phyloP scores from a whole-genome alignment of 2,113 vertebrate genomes.

The Lynx canadensis region DNA sequence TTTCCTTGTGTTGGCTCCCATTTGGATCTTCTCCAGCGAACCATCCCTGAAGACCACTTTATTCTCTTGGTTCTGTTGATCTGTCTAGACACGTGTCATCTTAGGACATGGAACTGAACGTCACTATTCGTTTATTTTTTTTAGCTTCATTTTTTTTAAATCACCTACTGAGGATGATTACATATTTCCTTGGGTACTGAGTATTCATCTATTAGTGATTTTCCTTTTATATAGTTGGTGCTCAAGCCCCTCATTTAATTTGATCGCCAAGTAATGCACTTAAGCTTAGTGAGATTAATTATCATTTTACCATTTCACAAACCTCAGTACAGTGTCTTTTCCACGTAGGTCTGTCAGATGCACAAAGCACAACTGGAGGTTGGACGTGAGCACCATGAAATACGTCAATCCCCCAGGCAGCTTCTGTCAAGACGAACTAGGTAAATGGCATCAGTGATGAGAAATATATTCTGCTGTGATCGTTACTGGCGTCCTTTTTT shows the following conservation, averaged over 20 bases:
- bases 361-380: constrained; percentile 90
- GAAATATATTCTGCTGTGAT: not conserved
- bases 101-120: not conserved
- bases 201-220: not conserved
- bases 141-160: not conserved
- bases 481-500: not conserved
- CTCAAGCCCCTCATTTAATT: not conserved
- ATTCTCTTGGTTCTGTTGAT: not conserved
- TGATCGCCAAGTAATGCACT: not conserved
- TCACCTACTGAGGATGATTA: not conserved
- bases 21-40: not conserved
- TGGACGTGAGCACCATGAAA: constrained; percentile 88
- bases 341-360: constrained; percentile 87
- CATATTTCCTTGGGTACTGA: not conserved
- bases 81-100: not conserved
- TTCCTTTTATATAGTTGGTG: not conserved
- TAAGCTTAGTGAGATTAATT: not conserved
- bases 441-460: constrained; percentile 68
- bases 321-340: not conserved
- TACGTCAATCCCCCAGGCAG: constrained; percentile 90
- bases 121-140: not conserved
- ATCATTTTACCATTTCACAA: not conserved
- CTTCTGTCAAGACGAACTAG: constrained; percentile 89
- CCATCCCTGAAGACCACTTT: not conserved
- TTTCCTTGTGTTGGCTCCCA: not conserved